Evolutionary conservation across 2,113 vertebrate genomes (phyloP), one percentile per base, ranked within the genome.

Genomic region (Gorsachius goisagi): DNA sequence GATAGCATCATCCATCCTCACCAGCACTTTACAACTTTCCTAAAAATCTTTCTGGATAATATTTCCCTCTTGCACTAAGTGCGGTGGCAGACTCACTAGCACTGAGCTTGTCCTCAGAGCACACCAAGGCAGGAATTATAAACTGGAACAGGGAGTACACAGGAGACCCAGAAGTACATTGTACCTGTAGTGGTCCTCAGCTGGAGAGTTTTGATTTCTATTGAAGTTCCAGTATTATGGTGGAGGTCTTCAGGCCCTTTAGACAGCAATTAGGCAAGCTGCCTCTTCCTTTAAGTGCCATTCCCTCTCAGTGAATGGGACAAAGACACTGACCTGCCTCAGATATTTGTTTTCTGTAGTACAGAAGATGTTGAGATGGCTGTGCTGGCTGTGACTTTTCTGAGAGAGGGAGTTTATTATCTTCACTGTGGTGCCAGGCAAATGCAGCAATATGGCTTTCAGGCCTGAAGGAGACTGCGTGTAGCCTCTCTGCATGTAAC

Each of bases 61-160:
- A 45, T 72, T 59, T 95, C 17, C 9, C 11, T 74, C n/a, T 15
- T 52, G 32, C 8, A n/a, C 9, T 47, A 60, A 62, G n/a, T 15
- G 6, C 23, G 32, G 23, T 0, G 0, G 13, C 33, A 79, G n/a
- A 12, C 22, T 39, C 5, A 2, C 5, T 32, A 66, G 3, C 8
- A 13, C 33, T 1, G 1, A 75, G 16, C 13, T 37, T 78, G 15
- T 49, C 15, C 24, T 74, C 60, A 59, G n/a, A 66, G 21, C 27
- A 28, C 1, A 1, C 8, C 3, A 3, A 13, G 56, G 13, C 15
- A 53, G 15, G 15, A 35, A 50, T 45, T 59, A 17, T 26, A 63
- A 74, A 37, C 16, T 28, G 21, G 47, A 82, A 47, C 28, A 59
- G 5, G 4, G 77, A 72, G 9, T 23, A 32, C 26, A 30, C 6